Evolutionary conservation across 2,888 invertebrate species (phyloP).

Genomic region (Ophioninae sp.): DNA sequence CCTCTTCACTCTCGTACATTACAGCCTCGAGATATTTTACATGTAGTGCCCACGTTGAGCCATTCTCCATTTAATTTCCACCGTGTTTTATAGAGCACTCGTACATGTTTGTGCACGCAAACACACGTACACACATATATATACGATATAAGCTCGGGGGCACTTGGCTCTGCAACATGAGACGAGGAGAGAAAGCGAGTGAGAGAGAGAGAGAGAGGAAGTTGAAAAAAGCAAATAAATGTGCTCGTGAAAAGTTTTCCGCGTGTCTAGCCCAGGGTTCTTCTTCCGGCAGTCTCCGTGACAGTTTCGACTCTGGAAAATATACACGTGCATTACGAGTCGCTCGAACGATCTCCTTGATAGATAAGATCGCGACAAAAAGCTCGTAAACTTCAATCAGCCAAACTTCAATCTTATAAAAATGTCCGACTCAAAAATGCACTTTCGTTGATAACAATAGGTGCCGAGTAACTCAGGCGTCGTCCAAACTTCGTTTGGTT

Average conservation of each 20-base stretch:
- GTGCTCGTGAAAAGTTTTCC: slow-evolving; percentile 53
- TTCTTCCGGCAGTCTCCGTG: slow-evolving; percentile 30
- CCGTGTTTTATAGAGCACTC: slow-evolving; percentile 28
- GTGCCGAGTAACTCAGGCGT: too few species aligned
- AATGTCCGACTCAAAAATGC: not conserved
- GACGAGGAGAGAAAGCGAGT: not conserved
- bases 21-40: slow-evolving; percentile 44
- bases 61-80: slow-evolving; percentile 50
- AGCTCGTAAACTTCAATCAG: not conserved
- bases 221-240: slow-evolving; percentile 49
- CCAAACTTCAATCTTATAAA: not conserved
- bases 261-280: slow-evolving; percentile 12
- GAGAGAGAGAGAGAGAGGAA: slow-evolving; percentile 1
- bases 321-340: not conserved
- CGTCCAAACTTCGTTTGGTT: too few species aligned
- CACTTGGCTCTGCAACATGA: slow-evolving; percentile 7
- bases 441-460: too few species aligned
- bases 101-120: slow-evolving; percentile 3
- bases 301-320: slow-evolving; percentile 20
- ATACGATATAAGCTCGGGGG: slow-evolving; percentile 4
- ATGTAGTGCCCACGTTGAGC: slow-evolving; percentile 8
- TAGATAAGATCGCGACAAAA: not conserved
- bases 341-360: not conserved
- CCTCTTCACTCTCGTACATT: slow-evolving; percentile 42
- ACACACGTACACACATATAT: slow-evolving; percentile 20